Base-by-base conservation (phyloP, 2,797 vertebrate genomes). In the Delichon dasypus region DNA sequence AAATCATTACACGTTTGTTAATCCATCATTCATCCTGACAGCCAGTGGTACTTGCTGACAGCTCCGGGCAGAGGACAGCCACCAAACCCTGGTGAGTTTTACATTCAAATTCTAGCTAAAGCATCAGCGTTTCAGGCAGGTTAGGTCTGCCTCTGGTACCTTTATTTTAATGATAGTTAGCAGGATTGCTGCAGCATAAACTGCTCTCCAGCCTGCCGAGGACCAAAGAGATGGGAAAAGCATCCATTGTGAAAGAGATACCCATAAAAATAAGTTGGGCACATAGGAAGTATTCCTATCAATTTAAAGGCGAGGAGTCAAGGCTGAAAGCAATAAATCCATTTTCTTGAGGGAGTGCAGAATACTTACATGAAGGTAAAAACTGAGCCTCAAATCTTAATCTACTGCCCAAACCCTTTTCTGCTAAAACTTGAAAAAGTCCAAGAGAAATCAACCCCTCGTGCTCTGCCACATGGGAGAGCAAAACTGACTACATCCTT, bases 21-120 rank as follows among this genome's bases (percentile, higher is more conserved):
- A 93, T 91, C 89, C 89, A 86, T 93, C 95, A 94, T 85, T 96
- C 95, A 91, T 62, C 60, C 91, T 94, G 94, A 93, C 91, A 91
- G 79, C 16, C 1, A 0, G 11, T 27, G 42, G 44, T 58, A 47
- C 66, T 11, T 5, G 48, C 29, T 86, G 92, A 93, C 87, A 96
- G 93, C 70, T 58, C 57, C 0, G 5, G 85, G 77, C 66, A 86
- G 55, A 89, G 82, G 79, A 95, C 92, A 91, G 85, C 62, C 72
- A 95, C 89, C 85, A 93, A 95, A 84, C 58, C 54, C 80, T 73
- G 80, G 82, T 42, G 5, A 96, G 80, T 27, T 84, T 80, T n/a
- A 67, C 67, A 60, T 47, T 93, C 91, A 78, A 23, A 93, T 84
- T 78, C 60, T 2, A 53, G 64, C 75, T 78, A 44, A 55, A 89